phyloP scores from a whole-genome alignment of 2,888 invertebrate genomes.

The Malacosoma neustria region DNA sequence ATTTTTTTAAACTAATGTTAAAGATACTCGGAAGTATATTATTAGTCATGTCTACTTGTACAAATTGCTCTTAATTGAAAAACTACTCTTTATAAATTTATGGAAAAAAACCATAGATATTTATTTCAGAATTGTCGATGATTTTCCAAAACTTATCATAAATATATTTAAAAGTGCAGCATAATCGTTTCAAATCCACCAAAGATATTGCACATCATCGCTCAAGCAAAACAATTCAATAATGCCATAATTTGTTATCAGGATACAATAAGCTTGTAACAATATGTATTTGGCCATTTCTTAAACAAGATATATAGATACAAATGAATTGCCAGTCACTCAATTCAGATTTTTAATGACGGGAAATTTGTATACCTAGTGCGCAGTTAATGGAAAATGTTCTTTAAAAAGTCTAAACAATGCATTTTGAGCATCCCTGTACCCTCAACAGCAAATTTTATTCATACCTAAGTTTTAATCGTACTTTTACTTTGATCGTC shows the following conservation, averaged over 20 bases:
- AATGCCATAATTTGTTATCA: neutral
- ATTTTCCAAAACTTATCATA: no score
- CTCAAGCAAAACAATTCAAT: conserved; percentile 1
- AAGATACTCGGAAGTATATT: no score
- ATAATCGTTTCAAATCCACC: neutral
- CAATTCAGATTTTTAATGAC: conserved; percentile 5
- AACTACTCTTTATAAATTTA: no score
- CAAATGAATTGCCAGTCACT: conserved; percentile 5
- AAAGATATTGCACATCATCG: conserved; percentile 1
- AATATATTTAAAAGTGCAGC: no score
- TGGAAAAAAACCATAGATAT: no score
- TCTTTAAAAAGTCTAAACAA: neutral
- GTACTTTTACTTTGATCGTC: no score
- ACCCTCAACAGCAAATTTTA: no score
- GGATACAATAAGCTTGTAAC: neutral
- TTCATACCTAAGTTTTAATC: no score
- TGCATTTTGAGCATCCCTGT: neutral
- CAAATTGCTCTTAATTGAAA: no score
- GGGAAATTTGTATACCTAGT: conserved; percentile 1
- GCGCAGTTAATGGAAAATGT: neutral
- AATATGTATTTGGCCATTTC: neutral
- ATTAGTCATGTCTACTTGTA: no score
- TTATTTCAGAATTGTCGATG: no score
- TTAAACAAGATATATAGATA: neutral
- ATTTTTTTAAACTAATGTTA: no score